Evolutionary conservation across 2,888 invertebrate species (phyloP).

Genomic region (Synergus laeviventris): DNA sequence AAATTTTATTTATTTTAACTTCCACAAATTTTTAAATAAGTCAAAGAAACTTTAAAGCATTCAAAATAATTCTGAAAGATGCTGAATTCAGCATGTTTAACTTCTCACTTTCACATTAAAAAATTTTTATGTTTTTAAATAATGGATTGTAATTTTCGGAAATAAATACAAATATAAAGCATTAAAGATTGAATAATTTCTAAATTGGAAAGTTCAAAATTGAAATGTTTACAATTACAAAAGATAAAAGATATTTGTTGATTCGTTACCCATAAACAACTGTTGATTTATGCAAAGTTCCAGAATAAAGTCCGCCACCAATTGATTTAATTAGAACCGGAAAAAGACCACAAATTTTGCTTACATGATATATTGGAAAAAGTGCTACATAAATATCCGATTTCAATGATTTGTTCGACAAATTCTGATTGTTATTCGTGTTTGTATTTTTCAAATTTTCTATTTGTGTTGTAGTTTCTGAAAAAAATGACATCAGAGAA

Average conservation of each 20-base stretch:
- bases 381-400: conserved; percentile 67
- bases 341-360: conserved; percentile 67
- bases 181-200: too few relatives aligned
- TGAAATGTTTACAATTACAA: too few relatives aligned
- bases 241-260: neutral
- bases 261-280: conserved; percentile 67
- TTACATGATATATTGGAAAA: conserved; percentile 68
- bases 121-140: too few relatives aligned
- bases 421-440: neutral
- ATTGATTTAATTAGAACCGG: conserved; percentile 59
- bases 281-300: conserved; percentile 54
- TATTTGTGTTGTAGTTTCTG: neutral
- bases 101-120: too few relatives aligned
- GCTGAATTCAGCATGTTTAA: too few relatives aligned
- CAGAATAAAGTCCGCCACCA: conserved; percentile 58
- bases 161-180: too few relatives aligned
- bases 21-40: too few relatives aligned
- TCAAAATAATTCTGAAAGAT: too few relatives aligned
- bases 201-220: too few relatives aligned
- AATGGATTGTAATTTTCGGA: too few relatives aligned
- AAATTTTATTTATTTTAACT: too few relatives aligned
- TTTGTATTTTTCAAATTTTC: neutral
- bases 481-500: neutral
- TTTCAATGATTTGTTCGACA: neutral
- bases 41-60: too few relatives aligned